These are phyloP conservation scores for Tromatobia lineatoria DNA, from an alignment of 2,888 invertebrate species.

Conservation along the genomic window DNA sequence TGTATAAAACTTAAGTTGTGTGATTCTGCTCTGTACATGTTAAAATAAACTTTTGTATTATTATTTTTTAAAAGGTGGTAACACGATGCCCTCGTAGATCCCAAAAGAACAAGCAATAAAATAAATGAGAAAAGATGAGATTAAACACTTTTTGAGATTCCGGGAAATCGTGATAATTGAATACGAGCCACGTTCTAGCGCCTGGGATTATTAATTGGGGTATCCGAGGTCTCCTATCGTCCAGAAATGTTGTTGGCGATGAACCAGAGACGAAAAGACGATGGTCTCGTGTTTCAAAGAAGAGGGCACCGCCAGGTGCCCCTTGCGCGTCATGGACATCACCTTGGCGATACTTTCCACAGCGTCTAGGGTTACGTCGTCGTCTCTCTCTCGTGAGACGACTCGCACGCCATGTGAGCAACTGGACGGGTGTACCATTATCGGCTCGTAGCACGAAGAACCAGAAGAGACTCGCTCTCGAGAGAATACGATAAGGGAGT, in stretches of 20 bases:
- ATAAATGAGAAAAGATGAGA: background rate
- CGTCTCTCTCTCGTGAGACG: constrained; percentile 73
- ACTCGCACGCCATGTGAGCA: constrained; percentile 3
- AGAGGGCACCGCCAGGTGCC: constrained; percentile 81
- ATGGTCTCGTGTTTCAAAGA: constrained; percentile 83
- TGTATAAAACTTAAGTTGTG: constrained; percentile 66
- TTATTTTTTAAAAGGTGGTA: constrained; percentile 77
- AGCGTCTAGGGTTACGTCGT: constrained; percentile 82
- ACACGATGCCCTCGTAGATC: background rate
- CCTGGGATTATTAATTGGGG: constrained; percentile 17
- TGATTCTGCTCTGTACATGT: constrained; percentile 78
- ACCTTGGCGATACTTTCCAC: constrained; percentile 77
- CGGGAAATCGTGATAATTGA: constrained; percentile 14
- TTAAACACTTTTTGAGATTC: background rate
- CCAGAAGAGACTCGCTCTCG: background rate
- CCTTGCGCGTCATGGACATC: constrained; percentile 78
- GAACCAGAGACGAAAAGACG: constrained; percentile 28
- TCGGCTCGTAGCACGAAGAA: constrained; percentile 31
- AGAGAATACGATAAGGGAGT: constrained; percentile 47
- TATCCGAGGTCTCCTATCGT: background rate
- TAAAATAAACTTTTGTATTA: constrained; percentile 82
- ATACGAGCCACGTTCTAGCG: background rate
- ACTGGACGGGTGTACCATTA: constrained; percentile 22
- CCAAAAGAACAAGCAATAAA: background rate
- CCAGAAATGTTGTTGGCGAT: constrained; percentile 47